Percentiles rank a stretch among this genome's conserved stretches.
Evolutionary conservation across 2,888 invertebrate species (phyloP).

Genomic region (Penaeus monodon): DNA sequence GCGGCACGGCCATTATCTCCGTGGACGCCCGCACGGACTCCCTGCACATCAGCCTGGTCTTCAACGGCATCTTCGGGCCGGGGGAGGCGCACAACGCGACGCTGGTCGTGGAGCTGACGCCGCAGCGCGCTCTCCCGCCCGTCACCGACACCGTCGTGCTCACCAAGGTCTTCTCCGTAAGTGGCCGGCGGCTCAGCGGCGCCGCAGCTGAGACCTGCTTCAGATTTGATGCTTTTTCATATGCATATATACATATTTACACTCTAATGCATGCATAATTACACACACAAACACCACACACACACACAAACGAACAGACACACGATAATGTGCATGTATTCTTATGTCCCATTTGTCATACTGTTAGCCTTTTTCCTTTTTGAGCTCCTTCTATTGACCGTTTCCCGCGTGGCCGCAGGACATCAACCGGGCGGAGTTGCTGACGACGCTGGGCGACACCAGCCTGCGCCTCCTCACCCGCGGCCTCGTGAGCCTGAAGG

Average conservation of each 20-base stretch:
- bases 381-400: conserved; percentile 27
- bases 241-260: too few relatives aligned
- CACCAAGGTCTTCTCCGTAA: conserved; percentile 59
- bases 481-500: conserved; percentile 56
- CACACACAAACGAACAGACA: too few relatives aligned
- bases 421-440: conserved; percentile 56
- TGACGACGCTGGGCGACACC: conserved; percentile 61
- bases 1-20: conserved; percentile 88
- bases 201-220: too few relatives aligned
- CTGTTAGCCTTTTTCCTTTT: too few relatives aligned
- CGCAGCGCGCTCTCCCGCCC: conserved; percentile 46
- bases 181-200: neutral
- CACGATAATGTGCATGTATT: too few relatives aligned
- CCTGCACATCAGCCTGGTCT: conserved; percentile 66
- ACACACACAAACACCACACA: too few relatives aligned
- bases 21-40: conserved; percentile 70
- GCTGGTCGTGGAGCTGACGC: conserved; percentile 52
- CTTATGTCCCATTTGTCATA: too few relatives aligned
- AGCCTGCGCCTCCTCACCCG: conserved; percentile 63
- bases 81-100: conserved; percentile 60
- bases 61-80: conserved; percentile 66
- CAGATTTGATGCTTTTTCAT: too few relatives aligned
- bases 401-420: conserved; percentile 60
- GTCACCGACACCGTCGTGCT: conserved; percentile 55
- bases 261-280: too few relatives aligned